These are phyloP conservation scores for Tauraco erythrolophus DNA, from an alignment of 2,113 vertebrate species.

Conservation along the genomic window DNA sequence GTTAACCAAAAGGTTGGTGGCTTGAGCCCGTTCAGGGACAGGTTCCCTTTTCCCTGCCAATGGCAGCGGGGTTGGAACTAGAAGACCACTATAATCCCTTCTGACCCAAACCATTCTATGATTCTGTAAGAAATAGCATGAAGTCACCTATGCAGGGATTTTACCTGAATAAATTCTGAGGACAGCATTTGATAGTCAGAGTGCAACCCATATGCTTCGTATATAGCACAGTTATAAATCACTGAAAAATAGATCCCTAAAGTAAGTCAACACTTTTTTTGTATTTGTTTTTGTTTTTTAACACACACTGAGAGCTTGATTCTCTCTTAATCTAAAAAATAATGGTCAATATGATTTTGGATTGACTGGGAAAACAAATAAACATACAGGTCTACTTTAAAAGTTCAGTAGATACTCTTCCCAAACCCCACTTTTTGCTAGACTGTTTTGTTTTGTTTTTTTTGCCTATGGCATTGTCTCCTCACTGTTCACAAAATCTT, in stretches of 20 bases:
- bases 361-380: not conserved
- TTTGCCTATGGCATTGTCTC: not conserved
- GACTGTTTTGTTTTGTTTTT: not conserved
- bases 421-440: not conserved
- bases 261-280: not conserved
- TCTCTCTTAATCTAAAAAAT: not conserved
- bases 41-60: accelerated
- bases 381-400: not conserved
- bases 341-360: not conserved
- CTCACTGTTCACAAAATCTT: not conserved
- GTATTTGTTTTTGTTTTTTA: not conserved
- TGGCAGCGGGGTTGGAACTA: not conserved
- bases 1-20: slow-evolving; percentile 74
- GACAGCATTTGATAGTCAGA: not conserved
- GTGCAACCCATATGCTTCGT: not conserved
- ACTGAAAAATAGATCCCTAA: not conserved
- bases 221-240: not conserved
- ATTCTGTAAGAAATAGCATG: accelerated
- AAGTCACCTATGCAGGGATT: not conserved
- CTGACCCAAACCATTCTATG: not conserved
- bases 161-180: not conserved
- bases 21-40: slow-evolving; percentile 69
- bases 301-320: not conserved
- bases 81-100: not conserved
- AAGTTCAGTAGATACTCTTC: not conserved